Evolutionary conservation across 2,888 invertebrate species (phyloP).

Genomic region (Patella ulyssiponensis): DNA sequence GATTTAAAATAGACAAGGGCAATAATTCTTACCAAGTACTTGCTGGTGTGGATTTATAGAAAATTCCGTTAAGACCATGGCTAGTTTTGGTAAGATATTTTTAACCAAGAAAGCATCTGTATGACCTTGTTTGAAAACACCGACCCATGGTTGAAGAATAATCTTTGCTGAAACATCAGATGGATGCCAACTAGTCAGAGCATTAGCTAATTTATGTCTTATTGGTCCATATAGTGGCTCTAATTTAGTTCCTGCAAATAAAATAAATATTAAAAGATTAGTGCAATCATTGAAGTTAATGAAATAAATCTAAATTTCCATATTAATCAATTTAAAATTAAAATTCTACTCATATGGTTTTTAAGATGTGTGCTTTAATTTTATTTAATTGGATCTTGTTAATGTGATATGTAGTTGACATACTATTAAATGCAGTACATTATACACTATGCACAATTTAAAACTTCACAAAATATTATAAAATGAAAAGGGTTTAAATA

Average conservation of each 20-base stretch:
- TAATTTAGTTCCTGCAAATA: constrained; percentile 64
- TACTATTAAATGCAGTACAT: no score
- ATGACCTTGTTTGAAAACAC: constrained; percentile 79
- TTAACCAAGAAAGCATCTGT: constrained; percentile 87
- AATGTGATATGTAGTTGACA: no score
- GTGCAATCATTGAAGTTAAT: not conserved
- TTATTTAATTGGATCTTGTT: no score
- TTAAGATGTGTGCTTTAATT: not conserved
- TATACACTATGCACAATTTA: no score
- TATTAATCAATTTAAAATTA: not conserved
- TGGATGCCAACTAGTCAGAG: constrained; percentile 95
- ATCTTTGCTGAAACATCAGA: constrained; percentile 92
- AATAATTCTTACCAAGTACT: constrained; percentile 56
- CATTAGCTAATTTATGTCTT: constrained; percentile 89
- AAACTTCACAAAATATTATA: no score
- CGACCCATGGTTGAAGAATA: constrained; percentile 92
- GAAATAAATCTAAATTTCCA: not conserved
- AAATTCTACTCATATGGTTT: not conserved
- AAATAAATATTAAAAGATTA: not conserved
- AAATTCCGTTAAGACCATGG: constrained; percentile 66
- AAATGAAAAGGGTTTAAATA: no score
- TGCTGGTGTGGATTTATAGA: constrained; percentile 71
- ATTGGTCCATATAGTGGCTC: constrained; percentile 88
- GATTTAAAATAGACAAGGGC: no score
- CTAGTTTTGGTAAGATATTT: constrained; percentile 76